Base-by-base conservation (phyloP, 1,140 invertebrate genomes). In the Drosophila equinoxialis region DNA sequence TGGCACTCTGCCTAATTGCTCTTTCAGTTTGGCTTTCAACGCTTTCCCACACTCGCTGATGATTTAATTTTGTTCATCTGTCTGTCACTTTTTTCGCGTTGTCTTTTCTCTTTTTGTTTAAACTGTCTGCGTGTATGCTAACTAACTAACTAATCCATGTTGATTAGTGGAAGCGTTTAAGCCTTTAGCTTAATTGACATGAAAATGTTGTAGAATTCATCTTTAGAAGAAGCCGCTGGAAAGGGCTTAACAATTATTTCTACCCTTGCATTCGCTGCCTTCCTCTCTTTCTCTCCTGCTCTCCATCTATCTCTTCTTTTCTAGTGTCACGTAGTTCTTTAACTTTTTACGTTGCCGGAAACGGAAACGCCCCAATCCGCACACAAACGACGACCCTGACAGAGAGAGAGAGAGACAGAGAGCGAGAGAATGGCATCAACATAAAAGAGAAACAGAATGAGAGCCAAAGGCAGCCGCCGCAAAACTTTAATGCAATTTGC, bases 1-100 rank as follows among this genome's bases (percentile, higher is more conserved):
- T 85, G 82, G 83, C 82, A 85, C 13, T 20, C 41, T 82, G 82
- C 82, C 82, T 87, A 85, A 82, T 85, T 87, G 75, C 65, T 66
- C 75, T 64, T 65, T 20, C 13, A 37, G 20, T 63, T 63, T 51
- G 11, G 23, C 26, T 33, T 42, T 14, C 58, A n/a, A 35, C 14
- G 11, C 11, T 58, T 37, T 23, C 37, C 11, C 10, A 20, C 45
- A 51, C 17, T 51, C 45, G 45, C 45, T 11, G 17, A 51, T 51
- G 45, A 51, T 51, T 51, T 51, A 51, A 10, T 14, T 35, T 65
- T 37, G 37, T 45, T 20, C 11, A 11, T 7, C 60, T 54, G 13
- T 57, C 54, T 57, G 37, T 35, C 58, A 41, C 42, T 61, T 75
- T 74, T 73, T 73, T 70, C 30, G 23, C 11, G 13, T 48, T 68